Evolutionary conservation across 2,113 vertebrate species (phyloP), one percentile per base, ranked within the genome.

Genomic region (Oxygymnocypris stewartii): DNA sequence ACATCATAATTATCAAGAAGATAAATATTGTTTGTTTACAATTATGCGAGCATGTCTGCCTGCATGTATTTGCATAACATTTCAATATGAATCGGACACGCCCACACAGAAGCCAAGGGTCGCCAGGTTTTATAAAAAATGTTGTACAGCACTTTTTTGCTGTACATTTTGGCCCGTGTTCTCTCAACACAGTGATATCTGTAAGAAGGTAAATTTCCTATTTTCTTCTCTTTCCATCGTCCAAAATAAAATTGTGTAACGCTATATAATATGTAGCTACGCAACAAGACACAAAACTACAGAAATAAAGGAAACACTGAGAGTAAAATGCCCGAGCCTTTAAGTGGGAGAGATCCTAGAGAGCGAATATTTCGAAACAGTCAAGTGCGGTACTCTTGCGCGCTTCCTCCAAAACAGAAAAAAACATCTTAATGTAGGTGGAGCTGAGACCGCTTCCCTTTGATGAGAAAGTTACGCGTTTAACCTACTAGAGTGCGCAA

Each of bases 401-500:
- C 3, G 14, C 12, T 65, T 65, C 14, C 37, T 63, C 40, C 40
- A 4, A 28, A 44, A n/a, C 3, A 81, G 61, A 81, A 67, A 6
- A 81, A 61, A 25, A 80, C 79, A 28, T 65, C 74, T 49, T 49
- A 23, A 20, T 54, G 81, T 67, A 82, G 81, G 81, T 82, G 81
- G 81, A 54, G 81, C 44, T 12, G 42, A 31, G 25, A 54, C 81
- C 63, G 31, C 44, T 51, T 71, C 13, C 25, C 42, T 82, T 51
- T 82, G 80, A 69, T 69, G 80, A 35, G 63, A 82, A 82, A 82
- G 63, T 82, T 82, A 82, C 81, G 44, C 63, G 31, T 82, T 71
- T 49, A 82, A 51, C 80, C 80, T 49, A 82, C 81, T 82, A 82
- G 81, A 82, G 81, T 71, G 81, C 81, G 63, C 81, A 82, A 67